A percentile compares a stretch with the other conserved stretches of the same genome.
These are phyloP conservation scores for Masticophis lateralis DNA, from an alignment of 2,797 vertebrate species.

Conservation along the genomic window DNA sequence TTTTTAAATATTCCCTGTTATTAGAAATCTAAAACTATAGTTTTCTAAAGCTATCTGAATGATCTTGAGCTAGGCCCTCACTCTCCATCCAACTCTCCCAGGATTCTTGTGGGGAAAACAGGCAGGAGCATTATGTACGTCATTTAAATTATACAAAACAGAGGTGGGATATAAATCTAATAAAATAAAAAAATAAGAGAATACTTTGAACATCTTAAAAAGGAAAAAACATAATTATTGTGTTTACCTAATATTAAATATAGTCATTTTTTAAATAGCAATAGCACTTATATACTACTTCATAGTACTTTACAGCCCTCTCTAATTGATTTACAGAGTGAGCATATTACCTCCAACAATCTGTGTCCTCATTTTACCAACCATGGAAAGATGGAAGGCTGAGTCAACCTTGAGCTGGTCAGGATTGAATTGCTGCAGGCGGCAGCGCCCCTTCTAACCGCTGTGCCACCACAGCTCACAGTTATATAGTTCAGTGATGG, in stretches of 20 bases:
- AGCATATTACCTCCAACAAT: neutral
- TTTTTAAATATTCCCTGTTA: neutral
- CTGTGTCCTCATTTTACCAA: neutral
- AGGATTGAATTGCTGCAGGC: neutral
- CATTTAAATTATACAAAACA: neutral
- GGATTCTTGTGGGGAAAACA: neutral
- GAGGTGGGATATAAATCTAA: neutral
- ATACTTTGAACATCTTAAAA: neutral
- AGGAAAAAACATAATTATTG: neutral
- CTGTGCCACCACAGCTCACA: neutral
- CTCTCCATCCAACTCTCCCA: neutral
- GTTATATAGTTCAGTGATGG: neutral
- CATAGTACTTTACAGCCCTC: neutral
- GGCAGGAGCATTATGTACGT: neutral
- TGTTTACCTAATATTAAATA: neutral
- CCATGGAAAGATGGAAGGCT: neutral
- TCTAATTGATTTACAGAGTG: neutral
- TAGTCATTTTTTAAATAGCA: neutral
- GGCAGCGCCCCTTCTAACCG: neutral
- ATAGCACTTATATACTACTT: neutral
- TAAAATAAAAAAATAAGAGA: neutral
- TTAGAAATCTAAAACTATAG: neutral
- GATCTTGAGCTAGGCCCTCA: neutral
- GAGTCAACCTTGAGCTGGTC: neutral
- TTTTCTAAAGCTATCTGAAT: neutral